These are phyloP conservation scores for Rhodeus uyekii DNA, from an alignment of 2,797 vertebrate species.

Conservation along the genomic window DNA sequence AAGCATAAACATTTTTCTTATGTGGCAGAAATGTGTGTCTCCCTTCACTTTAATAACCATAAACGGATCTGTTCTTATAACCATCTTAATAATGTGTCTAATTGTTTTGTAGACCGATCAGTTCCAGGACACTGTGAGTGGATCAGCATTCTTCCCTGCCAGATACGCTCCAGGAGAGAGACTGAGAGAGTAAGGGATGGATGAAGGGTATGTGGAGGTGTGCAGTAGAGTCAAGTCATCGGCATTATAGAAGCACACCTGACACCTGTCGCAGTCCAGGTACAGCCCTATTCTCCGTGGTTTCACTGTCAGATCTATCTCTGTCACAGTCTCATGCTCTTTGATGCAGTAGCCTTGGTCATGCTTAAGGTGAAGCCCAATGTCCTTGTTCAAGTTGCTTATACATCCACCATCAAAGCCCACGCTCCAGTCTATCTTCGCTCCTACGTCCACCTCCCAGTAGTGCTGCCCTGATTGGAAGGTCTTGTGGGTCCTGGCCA, in stretches of 20 bases:
- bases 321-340: slow-evolving; percentile 43
- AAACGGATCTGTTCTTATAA: not conserved
- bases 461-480: slow-evolving; percentile 59
- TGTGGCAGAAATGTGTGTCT: not conserved
- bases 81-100: not conserved
- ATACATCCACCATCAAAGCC: slow-evolving; percentile 50
- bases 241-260: slow-evolving; percentile 58
- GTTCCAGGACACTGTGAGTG: slow-evolving; percentile 57
- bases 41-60: not conserved
- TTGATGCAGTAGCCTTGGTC: slow-evolving; percentile 51
- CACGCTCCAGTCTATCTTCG: slow-evolving; percentile 56
- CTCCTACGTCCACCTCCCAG: slow-evolving; percentile 60
- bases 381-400: slow-evolving; percentile 49
- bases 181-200: slow-evolving; percentile 50
- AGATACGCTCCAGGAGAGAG: slow-evolving; percentile 55
- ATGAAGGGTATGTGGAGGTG: slow-evolving; percentile 35
- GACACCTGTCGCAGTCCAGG: slow-evolving; percentile 57
- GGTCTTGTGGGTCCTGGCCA: slow-evolving; percentile 47
- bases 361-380: slow-evolving; percentile 54
- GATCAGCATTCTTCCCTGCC: slow-evolving; percentile 49
- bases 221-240: slow-evolving; percentile 54
- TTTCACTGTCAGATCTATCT: slow-evolving; percentile 34
- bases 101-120: not conserved
- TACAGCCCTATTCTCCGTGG: slow-evolving; percentile 56
- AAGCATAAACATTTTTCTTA: not conserved